Percentiles rank a stretch among this genome's conserved stretches.
Conservation (phyloP, 2,113 vertebrate genomes). For the Callorhinus ursinus region DNA sequence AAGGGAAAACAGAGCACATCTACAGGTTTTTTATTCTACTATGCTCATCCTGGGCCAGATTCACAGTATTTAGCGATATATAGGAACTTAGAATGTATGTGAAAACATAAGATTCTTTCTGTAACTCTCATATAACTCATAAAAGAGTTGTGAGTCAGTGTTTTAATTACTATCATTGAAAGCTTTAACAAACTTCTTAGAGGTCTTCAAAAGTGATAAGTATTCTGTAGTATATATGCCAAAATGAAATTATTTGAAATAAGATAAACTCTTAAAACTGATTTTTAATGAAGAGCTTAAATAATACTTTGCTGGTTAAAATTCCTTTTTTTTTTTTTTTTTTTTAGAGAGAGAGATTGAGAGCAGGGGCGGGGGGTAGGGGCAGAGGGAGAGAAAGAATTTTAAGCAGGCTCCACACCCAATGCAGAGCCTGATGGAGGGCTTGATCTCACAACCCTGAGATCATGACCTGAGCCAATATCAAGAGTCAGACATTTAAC, state of each 20-base stretch:
- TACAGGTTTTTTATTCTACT: background rate
- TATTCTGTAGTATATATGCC: background rate
- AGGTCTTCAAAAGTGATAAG: background rate
- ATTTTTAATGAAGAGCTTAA: slow-evolving; percentile 6
- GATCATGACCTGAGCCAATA: background rate
- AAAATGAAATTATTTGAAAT: background rate
- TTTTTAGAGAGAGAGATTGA: background rate
- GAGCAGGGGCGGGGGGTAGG: background rate
- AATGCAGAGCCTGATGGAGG: background rate
- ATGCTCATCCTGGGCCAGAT: background rate
- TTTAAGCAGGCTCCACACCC: background rate
- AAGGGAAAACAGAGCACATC: background rate
- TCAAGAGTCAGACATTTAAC: background rate
- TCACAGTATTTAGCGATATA: background rate
- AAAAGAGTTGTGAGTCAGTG: background rate
- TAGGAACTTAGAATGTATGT: background rate
- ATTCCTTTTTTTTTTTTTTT: background rate
- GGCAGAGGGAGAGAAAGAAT: background rate
- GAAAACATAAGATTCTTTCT: background rate
- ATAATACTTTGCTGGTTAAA: background rate
- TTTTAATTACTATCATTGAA: background rate
- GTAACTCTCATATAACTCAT: background rate
- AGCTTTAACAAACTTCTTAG: background rate
- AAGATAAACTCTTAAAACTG: background rate
- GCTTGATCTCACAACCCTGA: background rate